Percentiles rank a stretch among this genome's conserved stretches.
These are phyloP conservation scores for Botia kubotai DNA, from an alignment of 2,797 vertebrate genomes.

Conservation along the genomic window DNA sequence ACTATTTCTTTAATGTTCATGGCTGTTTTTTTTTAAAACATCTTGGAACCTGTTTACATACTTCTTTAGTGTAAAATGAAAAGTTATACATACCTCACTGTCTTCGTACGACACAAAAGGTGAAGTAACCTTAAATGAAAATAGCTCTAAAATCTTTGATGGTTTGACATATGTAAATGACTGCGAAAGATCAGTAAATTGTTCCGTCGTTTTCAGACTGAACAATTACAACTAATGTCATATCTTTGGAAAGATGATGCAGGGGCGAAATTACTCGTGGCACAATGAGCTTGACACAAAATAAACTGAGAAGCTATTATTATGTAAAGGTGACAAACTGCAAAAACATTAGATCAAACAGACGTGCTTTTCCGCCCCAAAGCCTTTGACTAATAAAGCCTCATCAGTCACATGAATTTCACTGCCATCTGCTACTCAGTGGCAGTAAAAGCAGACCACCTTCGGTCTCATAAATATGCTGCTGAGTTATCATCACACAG, in stretches of 20 bases:
- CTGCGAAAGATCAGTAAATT: neutral
- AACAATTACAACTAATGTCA: slow-evolving; percentile 10
- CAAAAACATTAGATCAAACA: slow-evolving; percentile 21
- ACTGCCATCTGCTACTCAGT: slow-evolving; percentile 73
- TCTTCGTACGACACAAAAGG: neutral
- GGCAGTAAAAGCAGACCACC: slow-evolving; percentile 67
- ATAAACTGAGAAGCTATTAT: slow-evolving; percentile 20
- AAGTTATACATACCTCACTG: neutral
- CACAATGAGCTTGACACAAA: neutral
- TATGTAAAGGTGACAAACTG: slow-evolving; percentile 41
- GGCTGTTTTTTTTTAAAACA: neutral
- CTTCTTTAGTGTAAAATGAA: neutral
- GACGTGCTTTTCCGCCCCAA: slow-evolving; percentile 37
- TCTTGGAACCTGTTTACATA: neutral
- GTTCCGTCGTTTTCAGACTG: neutral
- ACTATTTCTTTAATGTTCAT: too few species aligned
- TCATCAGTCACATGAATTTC: slow-evolving; percentile 58
- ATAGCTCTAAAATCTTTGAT: neutral
- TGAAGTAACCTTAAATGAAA: neutral
- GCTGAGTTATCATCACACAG: slow-evolving; percentile 71
- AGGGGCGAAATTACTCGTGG: neutral
- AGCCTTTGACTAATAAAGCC: slow-evolving; percentile 36
- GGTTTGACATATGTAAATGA: neutral
- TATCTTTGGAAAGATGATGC: slow-evolving; percentile 15
- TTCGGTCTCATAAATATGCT: slow-evolving; percentile 74